Conservation (phyloP, 1,140 invertebrate species). For the Drosophila micromelanica region DNA sequence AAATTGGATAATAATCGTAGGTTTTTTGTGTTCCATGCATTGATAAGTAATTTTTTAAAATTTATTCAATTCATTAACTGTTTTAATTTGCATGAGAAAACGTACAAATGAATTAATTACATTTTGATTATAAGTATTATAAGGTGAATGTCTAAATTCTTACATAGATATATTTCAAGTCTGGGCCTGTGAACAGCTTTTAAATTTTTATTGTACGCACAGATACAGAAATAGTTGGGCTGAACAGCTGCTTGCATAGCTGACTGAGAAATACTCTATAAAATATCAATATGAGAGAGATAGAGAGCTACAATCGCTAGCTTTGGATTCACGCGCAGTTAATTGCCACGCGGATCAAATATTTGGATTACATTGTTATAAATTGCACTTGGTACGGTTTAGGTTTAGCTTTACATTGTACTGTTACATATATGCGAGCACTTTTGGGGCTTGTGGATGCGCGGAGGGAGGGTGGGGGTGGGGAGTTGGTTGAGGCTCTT, state of each 20-base stretch:
- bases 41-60: background rate
- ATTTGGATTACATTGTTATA: slow-evolving; percentile 50
- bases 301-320: slow-evolving; percentile 27
- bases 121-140: slow-evolving; percentile 42
- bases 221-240: slow-evolving; percentile 18
- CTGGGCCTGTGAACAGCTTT: slow-evolving; percentile 14
- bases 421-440: slow-evolving; percentile 23
- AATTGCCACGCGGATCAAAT: slow-evolving; percentile 21
- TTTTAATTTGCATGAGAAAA: slow-evolving; percentile 32
- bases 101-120: slow-evolving; percentile 40
- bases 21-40: too few relatives aligned
- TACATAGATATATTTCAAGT: slow-evolving; percentile 9
- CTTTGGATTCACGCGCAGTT: slow-evolving; percentile 24
- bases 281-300: slow-evolving; percentile 30
- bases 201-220: slow-evolving; percentile 13
- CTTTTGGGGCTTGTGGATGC: slow-evolving; percentile 1
- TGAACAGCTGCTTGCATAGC: slow-evolving; percentile 13
- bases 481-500: background rate
- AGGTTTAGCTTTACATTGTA: slow-evolving; percentile 49
- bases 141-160: slow-evolving; percentile 32
- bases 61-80: slow-evolving; percentile 35
- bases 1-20: too few relatives aligned
- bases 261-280: slow-evolving; percentile 13
- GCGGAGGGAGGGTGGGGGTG: background rate
- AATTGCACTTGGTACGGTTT: slow-evolving; percentile 73